Percentiles rank a stretch among this genome's conserved stretches.
Conservation (phyloP, 2,797 vertebrate species). For the Cheirogaleus major region DNA sequence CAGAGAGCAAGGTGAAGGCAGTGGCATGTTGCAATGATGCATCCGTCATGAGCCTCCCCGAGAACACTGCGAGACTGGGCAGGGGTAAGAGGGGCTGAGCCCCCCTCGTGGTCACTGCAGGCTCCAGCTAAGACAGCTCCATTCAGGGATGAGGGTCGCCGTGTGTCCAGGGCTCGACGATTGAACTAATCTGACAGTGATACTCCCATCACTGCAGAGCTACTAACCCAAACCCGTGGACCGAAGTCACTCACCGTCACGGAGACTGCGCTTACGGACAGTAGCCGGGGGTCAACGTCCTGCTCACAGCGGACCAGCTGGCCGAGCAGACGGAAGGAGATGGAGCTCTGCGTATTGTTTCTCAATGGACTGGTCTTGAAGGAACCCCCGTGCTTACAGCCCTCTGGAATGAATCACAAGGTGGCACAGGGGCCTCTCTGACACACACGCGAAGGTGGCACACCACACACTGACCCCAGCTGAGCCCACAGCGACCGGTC, state of each 20-base stretch:
- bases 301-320: background rate
- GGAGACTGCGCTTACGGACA: fast-evolving
- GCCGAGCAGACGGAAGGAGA: background rate
- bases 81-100: background rate
- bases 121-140: fast-evolving
- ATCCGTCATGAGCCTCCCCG: fast-evolving
- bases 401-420: background rate
- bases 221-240: fast-evolving
- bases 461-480: fast-evolving
- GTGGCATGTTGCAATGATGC: fast-evolving
- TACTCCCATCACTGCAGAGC: background rate
- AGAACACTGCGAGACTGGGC: background rate
- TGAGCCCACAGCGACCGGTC: background rate
- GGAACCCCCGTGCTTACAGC: too few relatives aligned
- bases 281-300: background rate
- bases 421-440: background rate
- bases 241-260: background rate
- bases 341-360: fast-evolving
- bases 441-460: fast-evolving
- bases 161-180: fast-evolving
- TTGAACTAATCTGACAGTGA: background rate
- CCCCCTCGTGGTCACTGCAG: fast-evolving
- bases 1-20: background rate
- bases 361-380: background rate
- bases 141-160: fast-evolving